Percentiles rank a stretch among this genome's conserved stretches.
Conservation (phyloP, 2,797 vertebrate species). For the Hephaestus fuliginosus region DNA sequence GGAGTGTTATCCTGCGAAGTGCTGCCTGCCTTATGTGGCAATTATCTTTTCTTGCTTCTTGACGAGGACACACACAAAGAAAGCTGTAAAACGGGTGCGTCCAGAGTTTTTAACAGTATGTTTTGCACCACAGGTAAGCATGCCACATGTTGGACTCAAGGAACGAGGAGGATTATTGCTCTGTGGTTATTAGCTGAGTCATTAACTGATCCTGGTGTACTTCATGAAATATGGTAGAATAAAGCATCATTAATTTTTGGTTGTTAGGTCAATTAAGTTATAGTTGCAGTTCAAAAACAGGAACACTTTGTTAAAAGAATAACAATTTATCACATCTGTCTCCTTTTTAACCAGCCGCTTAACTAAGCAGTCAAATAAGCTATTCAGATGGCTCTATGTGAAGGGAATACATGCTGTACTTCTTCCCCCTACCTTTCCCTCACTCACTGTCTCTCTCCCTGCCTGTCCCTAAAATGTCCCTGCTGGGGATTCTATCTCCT, state of each 20-base stretch:
- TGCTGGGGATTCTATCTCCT: conserved; percentile 82
- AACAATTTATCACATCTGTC: conserved; percentile 11
- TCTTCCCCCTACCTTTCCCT: conserved; percentile 62
- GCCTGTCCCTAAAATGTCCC: conserved; percentile 79
- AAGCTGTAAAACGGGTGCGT: neutral
- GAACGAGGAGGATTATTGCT: conserved; percentile 23
- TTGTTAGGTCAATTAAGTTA: neutral
- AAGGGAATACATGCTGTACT: conserved; percentile 62
- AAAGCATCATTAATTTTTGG: neutral
- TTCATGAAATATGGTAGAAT: neutral
- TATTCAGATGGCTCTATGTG: conserved; percentile 53
- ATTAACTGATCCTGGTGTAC: conserved; percentile 11
- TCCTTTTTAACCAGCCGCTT: conserved; percentile 33
- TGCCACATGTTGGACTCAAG: neutral
- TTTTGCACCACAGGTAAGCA: conserved; percentile 12
- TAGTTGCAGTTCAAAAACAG: neutral
- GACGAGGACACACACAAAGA: neutral
- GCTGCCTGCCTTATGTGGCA: neutral
- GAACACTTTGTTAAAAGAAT: conserved; percentile 11
- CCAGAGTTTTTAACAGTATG: neutral
- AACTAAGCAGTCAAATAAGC: conserved; percentile 27
- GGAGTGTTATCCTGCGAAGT: neutral
- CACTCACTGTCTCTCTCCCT: conserved; percentile 49
- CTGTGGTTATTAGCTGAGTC: conserved; percentile 13
- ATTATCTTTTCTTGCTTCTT: neutral